These are phyloP conservation scores for Ctenopoma multispine DNA, from an alignment of 2,797 vertebrate species.

Conservation along the genomic window DNA sequence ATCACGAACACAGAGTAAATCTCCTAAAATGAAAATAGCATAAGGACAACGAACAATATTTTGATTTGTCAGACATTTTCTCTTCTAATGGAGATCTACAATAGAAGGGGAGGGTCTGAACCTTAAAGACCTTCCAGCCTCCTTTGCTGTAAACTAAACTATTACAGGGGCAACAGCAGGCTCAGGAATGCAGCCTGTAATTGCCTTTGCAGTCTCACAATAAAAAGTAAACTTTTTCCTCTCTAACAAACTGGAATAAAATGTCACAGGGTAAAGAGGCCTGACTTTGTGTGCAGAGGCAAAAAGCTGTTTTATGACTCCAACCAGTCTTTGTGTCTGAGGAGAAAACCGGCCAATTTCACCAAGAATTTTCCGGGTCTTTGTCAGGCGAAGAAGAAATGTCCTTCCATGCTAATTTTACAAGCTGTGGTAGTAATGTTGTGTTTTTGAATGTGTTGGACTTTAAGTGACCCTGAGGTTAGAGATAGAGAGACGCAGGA, in stretches of 20 bases:
- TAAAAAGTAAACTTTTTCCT: conserved; percentile 76
- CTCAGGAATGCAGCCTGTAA: conserved; percentile 81
- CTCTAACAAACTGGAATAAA: conserved; percentile 64
- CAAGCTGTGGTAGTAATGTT: conserved; percentile 29
- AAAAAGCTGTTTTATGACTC: conserved; percentile 54
- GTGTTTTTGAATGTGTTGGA: conserved; percentile 66
- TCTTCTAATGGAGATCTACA: conserved; percentile 41
- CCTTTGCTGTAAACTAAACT: conserved; percentile 77
- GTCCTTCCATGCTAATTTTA: conserved; percentile 58
- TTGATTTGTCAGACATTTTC: conserved; percentile 19
- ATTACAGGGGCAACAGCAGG: conserved; percentile 76
- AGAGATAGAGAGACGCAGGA: conserved; percentile 44
- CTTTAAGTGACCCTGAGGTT: conserved; percentile 66
- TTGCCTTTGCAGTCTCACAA: conserved; percentile 78
- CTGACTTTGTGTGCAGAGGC: conserved; percentile 36
- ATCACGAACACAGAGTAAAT: conserved; percentile 11
- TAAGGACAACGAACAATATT: conserved; percentile 9
- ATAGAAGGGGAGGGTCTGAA: conserved; percentile 48
- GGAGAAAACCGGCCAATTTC: conserved; percentile 23
- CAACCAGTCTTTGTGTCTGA: conserved; percentile 42
- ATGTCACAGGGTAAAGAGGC: conserved; percentile 46
- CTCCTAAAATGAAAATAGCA: neutral
- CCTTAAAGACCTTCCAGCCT: conserved; percentile 57
- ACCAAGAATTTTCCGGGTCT: conserved; percentile 39
- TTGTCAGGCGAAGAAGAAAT: conserved; percentile 21